Conservation (phyloP, 2,888 invertebrate genomes). For the Xylota segnis region DNA sequence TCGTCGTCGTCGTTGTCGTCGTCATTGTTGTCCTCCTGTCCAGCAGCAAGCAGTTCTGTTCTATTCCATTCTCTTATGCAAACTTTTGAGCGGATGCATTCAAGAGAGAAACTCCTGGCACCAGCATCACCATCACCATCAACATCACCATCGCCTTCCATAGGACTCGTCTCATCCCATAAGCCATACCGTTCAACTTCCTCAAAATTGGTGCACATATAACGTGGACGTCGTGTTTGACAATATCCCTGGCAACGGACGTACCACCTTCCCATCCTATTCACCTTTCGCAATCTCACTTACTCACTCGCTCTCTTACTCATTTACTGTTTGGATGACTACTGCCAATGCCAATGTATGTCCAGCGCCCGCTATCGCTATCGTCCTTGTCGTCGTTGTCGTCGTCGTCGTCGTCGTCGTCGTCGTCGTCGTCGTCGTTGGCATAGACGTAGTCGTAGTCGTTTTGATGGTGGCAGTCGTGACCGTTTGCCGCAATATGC, state of each 20-base stretch:
- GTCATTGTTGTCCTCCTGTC: slow-evolving; percentile 53
- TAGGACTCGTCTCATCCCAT: slow-evolving; percentile 61
- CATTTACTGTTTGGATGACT: slow-evolving; percentile 66
- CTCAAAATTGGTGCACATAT: slow-evolving; percentile 65
- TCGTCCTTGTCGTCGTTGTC: slow-evolving; percentile 6
- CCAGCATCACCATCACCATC: slow-evolving; percentile 68
- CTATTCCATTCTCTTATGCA: slow-evolving; percentile 68
- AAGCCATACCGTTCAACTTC: slow-evolving; percentile 62
- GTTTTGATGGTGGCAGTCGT: slow-evolving; percentile 53
- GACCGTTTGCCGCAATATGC: slow-evolving; percentile 72
- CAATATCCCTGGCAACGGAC: slow-evolving; percentile 70
- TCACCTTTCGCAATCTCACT: slow-evolving; percentile 32
- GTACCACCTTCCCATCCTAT: slow-evolving; percentile 16
- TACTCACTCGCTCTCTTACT: slow-evolving; percentile 62
- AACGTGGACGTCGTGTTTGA: slow-evolving; percentile 63
- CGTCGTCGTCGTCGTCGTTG: slow-evolving; percentile 57
- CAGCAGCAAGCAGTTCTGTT: slow-evolving; percentile 58
- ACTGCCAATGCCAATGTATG: slow-evolving; percentile 62
- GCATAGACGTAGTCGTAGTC: slow-evolving; percentile 32
- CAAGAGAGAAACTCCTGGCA: slow-evolving; percentile 74
- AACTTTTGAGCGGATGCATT: slow-evolving; percentile 69
- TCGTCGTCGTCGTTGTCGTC: slow-evolving; percentile 42
- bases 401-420: slow-evolving; percentile 20
- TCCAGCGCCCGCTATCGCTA: slow-evolving; percentile 42
- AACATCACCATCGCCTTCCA: slow-evolving; percentile 47